Percentiles rank a stretch among this genome's conserved stretches.
These are phyloP conservation scores for Ruditapes philippinarum DNA, from an alignment of 1,140 invertebrate species.

Conservation along the genomic window DNA sequence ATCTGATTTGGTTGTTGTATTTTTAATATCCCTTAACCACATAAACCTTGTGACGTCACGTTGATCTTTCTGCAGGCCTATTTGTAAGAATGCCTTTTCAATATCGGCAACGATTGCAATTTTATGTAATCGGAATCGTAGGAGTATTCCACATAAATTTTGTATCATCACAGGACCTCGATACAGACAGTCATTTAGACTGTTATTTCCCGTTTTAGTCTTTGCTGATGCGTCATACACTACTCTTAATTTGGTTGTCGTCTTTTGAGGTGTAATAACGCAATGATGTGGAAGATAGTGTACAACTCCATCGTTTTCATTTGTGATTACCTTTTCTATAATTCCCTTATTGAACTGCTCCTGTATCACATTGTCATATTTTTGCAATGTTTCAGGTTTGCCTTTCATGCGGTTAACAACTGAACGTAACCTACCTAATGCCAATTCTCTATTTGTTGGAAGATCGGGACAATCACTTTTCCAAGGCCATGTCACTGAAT, in stretches of 20 bases:
- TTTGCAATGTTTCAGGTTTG: neutral
- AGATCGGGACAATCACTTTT: neutral
- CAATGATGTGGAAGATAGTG: conserved; percentile 25
- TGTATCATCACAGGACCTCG: conserved; percentile 51
- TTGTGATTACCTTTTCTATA: conserved; percentile 24
- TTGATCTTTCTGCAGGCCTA: conserved; percentile 7
- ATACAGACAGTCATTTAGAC: conserved; percentile 43
- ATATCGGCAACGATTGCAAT: conserved; percentile 40
- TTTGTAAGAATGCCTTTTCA: conserved; percentile 39
- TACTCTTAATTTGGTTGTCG: neutral
- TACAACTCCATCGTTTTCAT: neutral
- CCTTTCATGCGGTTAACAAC: neutral
- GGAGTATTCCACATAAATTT: conserved; percentile 44
- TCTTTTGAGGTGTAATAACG: conserved; percentile 15
- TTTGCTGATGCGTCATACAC: conserved; percentile 41
- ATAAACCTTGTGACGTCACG: conserved; percentile 15
- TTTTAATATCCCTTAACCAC: neutral
- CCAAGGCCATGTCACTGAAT: conserved; percentile 13
- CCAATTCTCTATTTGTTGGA: conserved; percentile 14
- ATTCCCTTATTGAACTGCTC: conserved; percentile 16
- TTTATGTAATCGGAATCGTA: conserved; percentile 47
- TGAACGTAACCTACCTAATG: neutral
- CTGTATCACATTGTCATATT: conserved; percentile 22
- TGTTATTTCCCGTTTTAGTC: neutral
- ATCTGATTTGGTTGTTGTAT: neutral